Conservation (phyloP, 2,888 invertebrate genomes). For the Eulithis testata region DNA sequence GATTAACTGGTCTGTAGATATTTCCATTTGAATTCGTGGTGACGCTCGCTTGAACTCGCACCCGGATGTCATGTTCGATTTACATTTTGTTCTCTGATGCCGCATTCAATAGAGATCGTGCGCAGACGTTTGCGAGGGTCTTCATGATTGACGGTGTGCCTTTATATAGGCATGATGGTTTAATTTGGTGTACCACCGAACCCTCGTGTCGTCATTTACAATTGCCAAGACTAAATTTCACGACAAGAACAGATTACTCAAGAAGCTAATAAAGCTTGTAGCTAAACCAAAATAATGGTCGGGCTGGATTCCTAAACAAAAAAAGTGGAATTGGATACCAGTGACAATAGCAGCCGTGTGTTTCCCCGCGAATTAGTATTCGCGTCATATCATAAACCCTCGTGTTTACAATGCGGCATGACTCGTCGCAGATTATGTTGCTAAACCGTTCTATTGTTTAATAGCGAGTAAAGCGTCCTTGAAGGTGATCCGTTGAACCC, state of each 20-base stretch:
- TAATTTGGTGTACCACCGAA: constrained; percentile 17
- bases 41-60: constrained; percentile 75
- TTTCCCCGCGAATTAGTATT: constrained; percentile 74
- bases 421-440: constrained; percentile 57
- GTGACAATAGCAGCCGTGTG: constrained; percentile 60
- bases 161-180: constrained; percentile 32
- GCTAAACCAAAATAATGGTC: constrained; percentile 3
- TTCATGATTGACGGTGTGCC: constrained; percentile 62
- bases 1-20: constrained; percentile 76
- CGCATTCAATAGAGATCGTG: constrained; percentile 67
- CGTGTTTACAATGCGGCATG: constrained; percentile 63
- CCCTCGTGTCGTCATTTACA: background rate
- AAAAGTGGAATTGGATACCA: constrained; percentile 55
- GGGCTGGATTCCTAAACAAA: constrained; percentile 38
- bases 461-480: constrained; percentile 49
- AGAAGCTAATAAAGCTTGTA: background rate
- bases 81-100: constrained; percentile 69
- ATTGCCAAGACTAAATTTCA: background rate
- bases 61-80: constrained; percentile 80
- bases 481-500: constrained; percentile 60
- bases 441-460: constrained; percentile 60
- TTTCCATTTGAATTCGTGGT: constrained; percentile 73
- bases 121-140: constrained; percentile 52
- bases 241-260: background rate
- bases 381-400: constrained; percentile 43